These are phyloP conservation scores for Heterochromis multidens DNA, from an alignment of 2,113 vertebrate species.

Conservation along the genomic window DNA sequence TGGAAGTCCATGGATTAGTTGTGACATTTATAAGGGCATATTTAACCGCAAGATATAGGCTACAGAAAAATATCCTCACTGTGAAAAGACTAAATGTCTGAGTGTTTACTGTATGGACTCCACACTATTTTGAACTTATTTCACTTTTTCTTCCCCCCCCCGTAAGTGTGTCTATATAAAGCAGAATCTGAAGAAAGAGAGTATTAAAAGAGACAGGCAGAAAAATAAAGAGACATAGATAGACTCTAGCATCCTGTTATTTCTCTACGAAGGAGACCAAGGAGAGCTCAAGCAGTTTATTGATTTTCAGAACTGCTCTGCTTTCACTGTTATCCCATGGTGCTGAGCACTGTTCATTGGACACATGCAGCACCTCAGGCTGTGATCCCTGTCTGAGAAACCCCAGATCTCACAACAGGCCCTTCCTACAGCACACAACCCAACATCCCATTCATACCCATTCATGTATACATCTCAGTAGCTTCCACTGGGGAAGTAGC, in stretches of 20 bases:
- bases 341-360: slow-evolving; percentile 60
- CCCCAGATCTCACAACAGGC: slow-evolving; percentile 53
- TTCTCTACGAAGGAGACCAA: slow-evolving; percentile 55
- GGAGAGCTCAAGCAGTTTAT: slow-evolving; percentile 65
- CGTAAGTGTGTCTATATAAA: background rate
- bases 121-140: background rate
- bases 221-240: slow-evolving; percentile 28
- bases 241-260: slow-evolving; percentile 54
- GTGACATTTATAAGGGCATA: slow-evolving; percentile 74
- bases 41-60: slow-evolving; percentile 46
- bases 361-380: slow-evolving; percentile 61
- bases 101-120: slow-evolving; percentile 26
- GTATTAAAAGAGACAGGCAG: slow-evolving; percentile 6
- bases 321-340: slow-evolving; percentile 63
- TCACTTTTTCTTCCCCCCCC: background rate
- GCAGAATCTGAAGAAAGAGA: background rate
- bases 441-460: slow-evolving; percentile 35
- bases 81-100: background rate
- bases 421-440: slow-evolving; percentile 25
- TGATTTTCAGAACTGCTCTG: slow-evolving; percentile 67
- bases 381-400: slow-evolving; percentile 60
- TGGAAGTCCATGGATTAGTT: slow-evolving; percentile 66
- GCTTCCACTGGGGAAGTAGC: slow-evolving; percentile 20
- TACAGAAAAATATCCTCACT: slow-evolving; percentile 13
- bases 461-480: slow-evolving; percentile 39